phyloP scores from a whole-genome alignment of 2,113 vertebrate species.

The Bos indicus region DNA sequence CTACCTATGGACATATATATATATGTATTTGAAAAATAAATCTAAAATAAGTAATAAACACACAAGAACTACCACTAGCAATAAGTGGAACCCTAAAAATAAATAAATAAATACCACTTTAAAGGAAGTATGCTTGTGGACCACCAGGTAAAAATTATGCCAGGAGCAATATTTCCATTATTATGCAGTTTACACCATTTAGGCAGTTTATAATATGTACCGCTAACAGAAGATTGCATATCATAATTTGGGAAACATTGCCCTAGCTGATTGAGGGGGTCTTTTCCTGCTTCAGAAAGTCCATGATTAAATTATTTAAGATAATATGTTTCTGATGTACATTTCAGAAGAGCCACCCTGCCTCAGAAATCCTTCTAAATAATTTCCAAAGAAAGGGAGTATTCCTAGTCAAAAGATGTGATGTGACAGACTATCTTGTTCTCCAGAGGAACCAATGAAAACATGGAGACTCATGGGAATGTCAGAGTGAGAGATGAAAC shows the following conservation, averaged over 20 bases:
- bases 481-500: conserved; percentile 49
- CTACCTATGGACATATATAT: not conserved
- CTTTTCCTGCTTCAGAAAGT: not conserved
- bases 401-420: conserved; percentile 36
- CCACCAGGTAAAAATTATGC: not conserved
- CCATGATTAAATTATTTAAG: conserved; percentile 39
- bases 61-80: not conserved
- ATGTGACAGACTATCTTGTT: conserved; percentile 25
- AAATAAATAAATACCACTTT: not conserved
- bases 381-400: conserved; percentile 10
- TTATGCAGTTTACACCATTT: not conserved
- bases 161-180: not conserved
- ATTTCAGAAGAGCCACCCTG: not conserved
- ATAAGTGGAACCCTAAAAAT: not conserved
- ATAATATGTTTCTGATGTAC: conserved; percentile 35
- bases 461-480: conserved; percentile 13
- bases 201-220: not conserved
- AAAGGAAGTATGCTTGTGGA: not conserved
- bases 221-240: not conserved
- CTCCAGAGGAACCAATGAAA: not conserved
- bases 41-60: not conserved
- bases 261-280: not conserved
- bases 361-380: conserved; percentile 31
- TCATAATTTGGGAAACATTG: not conserved
- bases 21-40: not conserved